Conservation (phyloP, 1,140 invertebrate species). For the Stegodyphus mimosarum region DNA sequence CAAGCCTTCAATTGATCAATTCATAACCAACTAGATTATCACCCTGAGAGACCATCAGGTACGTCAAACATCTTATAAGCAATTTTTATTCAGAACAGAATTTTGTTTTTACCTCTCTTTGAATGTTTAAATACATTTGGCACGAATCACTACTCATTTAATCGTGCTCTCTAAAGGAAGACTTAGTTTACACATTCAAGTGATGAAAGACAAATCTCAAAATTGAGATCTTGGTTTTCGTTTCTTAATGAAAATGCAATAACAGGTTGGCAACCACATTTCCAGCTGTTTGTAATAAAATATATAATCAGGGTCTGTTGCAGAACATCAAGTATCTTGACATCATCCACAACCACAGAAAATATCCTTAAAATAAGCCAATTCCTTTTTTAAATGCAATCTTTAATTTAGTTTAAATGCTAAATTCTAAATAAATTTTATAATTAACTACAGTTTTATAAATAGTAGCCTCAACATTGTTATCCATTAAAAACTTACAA, state of each 20-base stretch:
- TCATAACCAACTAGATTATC: background rate
- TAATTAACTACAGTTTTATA: too few species aligned
- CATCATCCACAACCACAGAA: background rate
- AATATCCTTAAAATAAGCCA: background rate
- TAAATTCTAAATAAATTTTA: too few species aligned
- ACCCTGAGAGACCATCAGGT: background rate
- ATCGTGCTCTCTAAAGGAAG: constrained; percentile 28
- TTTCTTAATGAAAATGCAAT: background rate
- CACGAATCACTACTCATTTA: constrained; percentile 20
- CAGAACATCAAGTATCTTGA: background rate
- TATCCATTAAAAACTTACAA: too few species aligned
- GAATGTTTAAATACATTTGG: background rate
- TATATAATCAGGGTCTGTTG: background rate
- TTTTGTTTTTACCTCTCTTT: background rate
- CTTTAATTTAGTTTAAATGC: background rate
- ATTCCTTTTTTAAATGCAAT: background rate
- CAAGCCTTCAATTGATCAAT: background rate
- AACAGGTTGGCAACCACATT: background rate
- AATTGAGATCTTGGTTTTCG: constrained; percentile 15
- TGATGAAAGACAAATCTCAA: constrained; percentile 29
- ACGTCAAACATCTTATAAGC: background rate
- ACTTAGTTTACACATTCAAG: constrained; percentile 38
- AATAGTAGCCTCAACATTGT: too few species aligned
- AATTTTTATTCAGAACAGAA: background rate
- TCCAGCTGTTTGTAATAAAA: background rate